phyloP scores from a whole-genome alignment of 2,113 vertebrate species.

The Myocastor coypus region DNA sequence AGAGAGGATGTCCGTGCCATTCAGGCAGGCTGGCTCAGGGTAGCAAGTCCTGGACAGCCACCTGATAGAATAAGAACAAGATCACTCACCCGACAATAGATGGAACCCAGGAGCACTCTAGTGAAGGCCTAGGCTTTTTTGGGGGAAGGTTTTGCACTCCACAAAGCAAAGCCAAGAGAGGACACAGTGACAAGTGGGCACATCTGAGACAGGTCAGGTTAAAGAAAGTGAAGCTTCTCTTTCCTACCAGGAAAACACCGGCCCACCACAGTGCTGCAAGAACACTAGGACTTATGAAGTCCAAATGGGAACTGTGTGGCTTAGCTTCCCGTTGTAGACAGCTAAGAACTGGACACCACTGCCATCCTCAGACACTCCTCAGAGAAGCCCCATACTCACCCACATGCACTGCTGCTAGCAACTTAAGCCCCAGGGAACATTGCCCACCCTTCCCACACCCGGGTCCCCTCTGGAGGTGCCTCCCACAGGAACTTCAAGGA shows the following conservation, averaged over 20 bases:
- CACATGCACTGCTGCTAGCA: accelerated
- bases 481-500: accelerated
- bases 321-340: not conserved
- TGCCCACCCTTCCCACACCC: not conserved
- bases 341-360: not conserved
- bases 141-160: accelerated
- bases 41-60: not conserved
- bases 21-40: not conserved
- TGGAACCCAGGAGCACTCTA: not conserved
- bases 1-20: too few relatives aligned
- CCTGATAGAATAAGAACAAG: not conserved
- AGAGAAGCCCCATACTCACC: not conserved
- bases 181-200: not conserved
- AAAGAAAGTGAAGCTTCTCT: not conserved
- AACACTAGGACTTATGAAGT: not conserved
- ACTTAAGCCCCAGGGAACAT: too few relatives aligned
- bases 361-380: not conserved
- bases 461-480: not conserved
- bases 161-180: not conserved
- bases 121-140: not conserved
- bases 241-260: not conserved
- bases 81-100: accelerated
- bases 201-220: not conserved
- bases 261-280: not conserved
- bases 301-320: not conserved